Percentiles rank a stretch among this genome's conserved stretches.
These are phyloP conservation scores for Orchestia grillus DNA, from an alignment of 1,140 invertebrate genomes.

Conservation along the genomic window DNA sequence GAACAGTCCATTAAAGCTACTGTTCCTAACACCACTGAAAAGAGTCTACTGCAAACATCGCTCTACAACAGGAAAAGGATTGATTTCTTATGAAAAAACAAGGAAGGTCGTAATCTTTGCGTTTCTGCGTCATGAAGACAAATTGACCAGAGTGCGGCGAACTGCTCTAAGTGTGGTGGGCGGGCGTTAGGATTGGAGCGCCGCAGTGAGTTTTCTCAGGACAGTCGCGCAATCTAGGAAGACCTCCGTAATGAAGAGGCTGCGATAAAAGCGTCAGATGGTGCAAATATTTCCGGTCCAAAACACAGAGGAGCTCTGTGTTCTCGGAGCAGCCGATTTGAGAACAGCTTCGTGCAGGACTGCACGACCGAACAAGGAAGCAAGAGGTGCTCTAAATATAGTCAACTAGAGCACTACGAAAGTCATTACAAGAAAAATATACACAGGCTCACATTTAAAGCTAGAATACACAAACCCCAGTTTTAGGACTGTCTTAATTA, in stretches of 20 bases:
- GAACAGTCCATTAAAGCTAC: no score
- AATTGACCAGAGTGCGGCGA: background rate
- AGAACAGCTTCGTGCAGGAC: background rate
- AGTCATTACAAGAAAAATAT: slow-evolving; percentile 2
- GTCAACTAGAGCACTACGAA: background rate
- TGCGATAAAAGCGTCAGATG: slow-evolving; percentile 32
- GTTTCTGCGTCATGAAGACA: background rate
- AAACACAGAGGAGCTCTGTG: slow-evolving; percentile 21
- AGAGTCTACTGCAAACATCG: no score
- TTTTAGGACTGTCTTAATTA: background rate
- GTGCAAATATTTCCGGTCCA: slow-evolving; percentile 22
- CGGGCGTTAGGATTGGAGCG: background rate
- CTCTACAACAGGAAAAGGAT: no score
- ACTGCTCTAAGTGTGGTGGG: no score
- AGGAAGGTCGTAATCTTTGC: no score
- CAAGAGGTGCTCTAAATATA: background rate
- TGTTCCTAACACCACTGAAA: no score
- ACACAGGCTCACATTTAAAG: background rate
- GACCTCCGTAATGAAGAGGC: background rate
- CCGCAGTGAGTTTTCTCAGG: background rate
- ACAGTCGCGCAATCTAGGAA: background rate
- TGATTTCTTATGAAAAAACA: no score
- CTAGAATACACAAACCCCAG: background rate
- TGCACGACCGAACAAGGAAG: background rate
- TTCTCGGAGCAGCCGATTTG: background rate